Evolutionary conservation across 1,140 invertebrate genomes (phyloP).

Genomic region (Pemphigus obesinymphae): DNA sequence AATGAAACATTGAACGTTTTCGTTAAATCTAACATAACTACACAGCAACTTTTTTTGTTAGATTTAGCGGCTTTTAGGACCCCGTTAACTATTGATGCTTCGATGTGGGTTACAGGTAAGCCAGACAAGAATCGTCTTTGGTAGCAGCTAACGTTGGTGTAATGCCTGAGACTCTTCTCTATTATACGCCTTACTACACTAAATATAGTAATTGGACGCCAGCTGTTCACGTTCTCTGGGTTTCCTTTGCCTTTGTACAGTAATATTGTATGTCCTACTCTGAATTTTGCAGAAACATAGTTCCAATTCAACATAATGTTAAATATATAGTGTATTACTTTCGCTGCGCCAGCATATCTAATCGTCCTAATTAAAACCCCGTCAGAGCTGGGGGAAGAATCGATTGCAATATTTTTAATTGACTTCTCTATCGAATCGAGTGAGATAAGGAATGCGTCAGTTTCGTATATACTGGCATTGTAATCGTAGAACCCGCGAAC

Average conservation of each 20-base stretch:
- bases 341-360: not conserved
- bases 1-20: no score
- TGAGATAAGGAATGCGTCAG: no score
- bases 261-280: not conserved
- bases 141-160: not conserved
- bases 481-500: not conserved
- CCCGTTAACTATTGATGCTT: not conserved
- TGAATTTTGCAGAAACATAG: not conserved
- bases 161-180: no score
- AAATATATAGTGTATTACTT: no score
- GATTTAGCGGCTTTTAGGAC: not conserved
- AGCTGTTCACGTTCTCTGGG: not conserved
- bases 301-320: not conserved
- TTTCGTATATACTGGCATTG: no score
- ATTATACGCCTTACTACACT: no score
- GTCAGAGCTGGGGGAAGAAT: not conserved
- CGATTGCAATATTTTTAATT: not conserved
- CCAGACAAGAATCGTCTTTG: not conserved
- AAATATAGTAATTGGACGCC: no score
- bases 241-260: not conserved
- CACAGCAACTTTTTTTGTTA: not conserved
- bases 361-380: not conserved
- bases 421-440: not conserved
- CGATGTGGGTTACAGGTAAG: not conserved
- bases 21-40: not conserved